A percentile compares a stretch with the other conserved stretches of the same genome.
phyloP scores from a whole-genome alignment of 2,888 invertebrate genomes.

The Himalopsyche tibetana region DNA sequence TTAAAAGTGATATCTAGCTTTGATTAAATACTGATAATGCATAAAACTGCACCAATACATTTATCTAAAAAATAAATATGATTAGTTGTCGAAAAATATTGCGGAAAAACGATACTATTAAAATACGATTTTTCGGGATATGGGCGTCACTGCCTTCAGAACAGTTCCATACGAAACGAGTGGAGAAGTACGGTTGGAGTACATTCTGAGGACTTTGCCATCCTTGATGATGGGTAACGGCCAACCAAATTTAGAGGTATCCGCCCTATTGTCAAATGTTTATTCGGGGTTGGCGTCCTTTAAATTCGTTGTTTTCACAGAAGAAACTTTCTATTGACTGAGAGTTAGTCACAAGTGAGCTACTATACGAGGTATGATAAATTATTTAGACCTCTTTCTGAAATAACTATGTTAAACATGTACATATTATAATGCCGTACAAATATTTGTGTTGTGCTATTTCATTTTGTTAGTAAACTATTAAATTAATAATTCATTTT shows the following conservation, averaged over 20 bases:
- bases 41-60: no score
- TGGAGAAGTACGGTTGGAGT: background rate
- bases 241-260: slow-evolving; percentile 5
- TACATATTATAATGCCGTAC: no score
- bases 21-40: no score
- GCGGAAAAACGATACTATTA: no score
- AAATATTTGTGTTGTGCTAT: no score
- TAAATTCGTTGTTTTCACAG: background rate
- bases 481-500: no score
- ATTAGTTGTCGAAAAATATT: no score
- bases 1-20: no score
- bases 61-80: no score
- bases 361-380: background rate
- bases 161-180: background rate
- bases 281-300: background rate
- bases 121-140: background rate
- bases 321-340: slow-evolving; percentile 5
- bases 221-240: background rate
- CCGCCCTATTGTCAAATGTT: slow-evolving; percentile 21
- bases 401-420: background rate
- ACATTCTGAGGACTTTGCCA: background rate
- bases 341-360: background rate
- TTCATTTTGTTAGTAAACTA: no score
- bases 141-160: background rate
- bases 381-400: background rate